A percentile compares a stretch with the other conserved stretches of the same genome.
phyloP scores from a whole-genome alignment of 2,113 vertebrate genomes.

The Phycodurus eques region DNA sequence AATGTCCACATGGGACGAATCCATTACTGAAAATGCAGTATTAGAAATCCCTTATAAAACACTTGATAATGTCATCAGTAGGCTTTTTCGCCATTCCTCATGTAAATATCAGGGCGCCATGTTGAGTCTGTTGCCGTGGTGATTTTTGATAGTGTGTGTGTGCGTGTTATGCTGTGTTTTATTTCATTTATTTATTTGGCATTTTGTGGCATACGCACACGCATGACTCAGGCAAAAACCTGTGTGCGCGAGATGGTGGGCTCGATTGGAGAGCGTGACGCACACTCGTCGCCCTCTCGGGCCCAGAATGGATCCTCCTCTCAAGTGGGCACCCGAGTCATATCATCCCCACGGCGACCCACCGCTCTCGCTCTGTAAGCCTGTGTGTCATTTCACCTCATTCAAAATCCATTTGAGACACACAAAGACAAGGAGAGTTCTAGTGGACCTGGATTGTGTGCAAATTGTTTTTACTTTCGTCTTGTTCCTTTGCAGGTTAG shows the following conservation, averaged over 20 bases:
- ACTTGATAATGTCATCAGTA: background rate
- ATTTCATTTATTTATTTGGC: conserved; percentile 12
- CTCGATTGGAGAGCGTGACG: conserved; percentile 48
- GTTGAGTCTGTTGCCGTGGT: conserved; percentile 61
- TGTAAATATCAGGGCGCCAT: background rate
- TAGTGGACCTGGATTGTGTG: background rate
- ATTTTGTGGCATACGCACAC: conserved; percentile 40
- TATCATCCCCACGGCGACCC: conserved; percentile 56
- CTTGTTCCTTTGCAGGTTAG: background rate
- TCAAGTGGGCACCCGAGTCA: conserved; percentile 55
- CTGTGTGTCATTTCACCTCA: background rate
- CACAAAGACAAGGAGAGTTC: background rate
- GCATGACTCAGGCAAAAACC: conserved; percentile 35
- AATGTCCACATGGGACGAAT: background rate
- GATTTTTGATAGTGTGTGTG: conserved; percentile 39
- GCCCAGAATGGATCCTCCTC: conserved; percentile 46
- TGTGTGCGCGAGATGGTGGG: conserved; percentile 30
- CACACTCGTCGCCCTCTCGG: conserved; percentile 33
- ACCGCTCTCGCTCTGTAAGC: conserved; percentile 18
- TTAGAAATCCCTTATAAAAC: too few relatives aligned
- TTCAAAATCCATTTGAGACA: conserved; percentile 16
- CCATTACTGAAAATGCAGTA: too few relatives aligned
- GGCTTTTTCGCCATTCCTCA: background rate
- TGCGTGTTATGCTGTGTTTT: conserved; percentile 24
- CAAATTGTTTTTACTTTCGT: background rate